Percentiles rank a stretch among this genome's conserved stretches.
Conservation (phyloP, 2,888 invertebrate species). For the Pterobdella sp. region DNA sequence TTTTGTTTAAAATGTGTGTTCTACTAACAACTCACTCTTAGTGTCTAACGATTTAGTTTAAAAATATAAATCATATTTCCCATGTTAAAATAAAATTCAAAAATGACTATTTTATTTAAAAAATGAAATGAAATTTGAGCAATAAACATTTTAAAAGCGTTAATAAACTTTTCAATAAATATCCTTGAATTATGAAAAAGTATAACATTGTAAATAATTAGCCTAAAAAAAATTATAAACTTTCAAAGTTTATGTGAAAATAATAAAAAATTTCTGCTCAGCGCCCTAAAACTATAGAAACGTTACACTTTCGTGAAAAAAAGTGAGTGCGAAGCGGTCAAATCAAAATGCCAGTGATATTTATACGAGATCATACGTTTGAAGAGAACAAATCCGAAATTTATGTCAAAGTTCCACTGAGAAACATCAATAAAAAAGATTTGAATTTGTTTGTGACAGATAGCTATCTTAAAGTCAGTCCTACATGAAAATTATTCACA, state of each 20-base stretch:
- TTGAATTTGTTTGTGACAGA: conserved; percentile 65
- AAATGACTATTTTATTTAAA: background rate
- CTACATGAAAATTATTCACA: background rate
- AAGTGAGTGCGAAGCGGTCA: too few relatives aligned
- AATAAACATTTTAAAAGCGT: background rate
- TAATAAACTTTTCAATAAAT: too few relatives aligned
- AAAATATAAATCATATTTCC: too few relatives aligned
- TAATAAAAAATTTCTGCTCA: too few relatives aligned
- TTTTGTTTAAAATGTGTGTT: conserved; percentile 8
- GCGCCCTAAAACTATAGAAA: too few relatives aligned
- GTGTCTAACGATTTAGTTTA: too few relatives aligned
- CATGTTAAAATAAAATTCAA: background rate
- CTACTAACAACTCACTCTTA: background rate
- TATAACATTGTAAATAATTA: too few relatives aligned
- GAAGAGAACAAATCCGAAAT: conserved; percentile 61
- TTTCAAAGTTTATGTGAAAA: too few relatives aligned
- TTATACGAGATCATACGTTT: conserved; percentile 70
- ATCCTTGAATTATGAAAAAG: too few relatives aligned
- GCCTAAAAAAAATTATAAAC: too few relatives aligned
- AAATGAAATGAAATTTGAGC: background rate
- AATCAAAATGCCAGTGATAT: conserved; percentile 45
- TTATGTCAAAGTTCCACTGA: conserved; percentile 62
- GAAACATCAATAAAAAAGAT: conserved; percentile 59
- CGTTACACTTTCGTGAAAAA: too few relatives aligned
- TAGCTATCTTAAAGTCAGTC: conserved; percentile 61